Base-by-base conservation (phyloP, 92 coral and sea anemone species). In the Heteractis magnifica region DNA sequence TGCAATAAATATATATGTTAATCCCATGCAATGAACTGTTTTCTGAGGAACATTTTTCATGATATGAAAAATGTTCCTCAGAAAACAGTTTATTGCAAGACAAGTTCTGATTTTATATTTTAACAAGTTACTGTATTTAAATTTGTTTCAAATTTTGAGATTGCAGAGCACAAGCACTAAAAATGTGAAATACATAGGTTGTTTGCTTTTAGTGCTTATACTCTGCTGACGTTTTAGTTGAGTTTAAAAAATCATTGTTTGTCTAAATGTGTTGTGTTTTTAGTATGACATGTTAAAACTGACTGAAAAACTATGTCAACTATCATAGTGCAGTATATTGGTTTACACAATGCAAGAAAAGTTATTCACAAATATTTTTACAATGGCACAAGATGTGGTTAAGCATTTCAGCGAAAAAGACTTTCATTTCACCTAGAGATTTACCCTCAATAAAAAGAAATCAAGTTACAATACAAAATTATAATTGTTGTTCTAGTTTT, bases 291-390 rank as follows among this genome's bases (percentile, higher is more conserved):
- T 62, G 20, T 62, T 62, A 62, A 62, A 62, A 16, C 70, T 62
- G 20, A 62, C 18, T 62, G 26, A 62, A 62, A 5, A 62, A 62
- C 70, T 62, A 53, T 53, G 70, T 62, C 70, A 62, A 16, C 70
- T 62, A 62, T 62, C n/a, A 62, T 62, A 18, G 19, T 13, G 70
- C 70, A 62, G 70, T 62, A 62, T 62, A 62, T 62, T 62, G 70
- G 20, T 13, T 62, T 1, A 62, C 70, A 62, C 18, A 62, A 62
- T 62, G 70, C 13, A 53, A 53, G 13, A 12, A 53, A 53, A 53
- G 58, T 53, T 53, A 53, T 53, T 53, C 7, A 53, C 58, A 53
- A 53, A 53, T 53, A 53, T 53, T 53, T 53, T 53, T 53, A 53
- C 58, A 53, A 53, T 53, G 70, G 19, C 20, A 62, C 70, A 62